Conservation (phyloP, 1,140 invertebrate genomes). For the Dysdera silvatica region DNA sequence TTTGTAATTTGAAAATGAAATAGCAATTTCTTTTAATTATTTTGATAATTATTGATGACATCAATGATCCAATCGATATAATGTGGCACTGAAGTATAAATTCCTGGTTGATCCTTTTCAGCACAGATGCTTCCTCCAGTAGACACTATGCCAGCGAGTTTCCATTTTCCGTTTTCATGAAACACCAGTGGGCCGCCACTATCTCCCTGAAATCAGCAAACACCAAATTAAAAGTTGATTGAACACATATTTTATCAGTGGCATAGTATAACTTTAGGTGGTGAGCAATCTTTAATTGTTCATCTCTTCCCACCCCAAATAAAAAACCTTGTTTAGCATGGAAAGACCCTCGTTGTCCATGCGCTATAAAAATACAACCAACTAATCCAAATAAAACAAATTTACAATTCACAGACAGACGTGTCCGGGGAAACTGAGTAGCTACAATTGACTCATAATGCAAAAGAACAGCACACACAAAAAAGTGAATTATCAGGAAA, state of each 20-base stretch:
- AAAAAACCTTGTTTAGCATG: too few species aligned
- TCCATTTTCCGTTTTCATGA: not conserved
- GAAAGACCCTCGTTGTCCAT: too few species aligned
- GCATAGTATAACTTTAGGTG: not conserved
- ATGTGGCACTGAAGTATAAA: slow-evolving; percentile 17
- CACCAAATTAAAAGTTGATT: not conserved
- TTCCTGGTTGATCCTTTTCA: slow-evolving; percentile 20
- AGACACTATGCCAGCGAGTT: slow-evolving; percentile 16
- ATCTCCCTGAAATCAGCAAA: slow-evolving; percentile 29
- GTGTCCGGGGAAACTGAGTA: not conserved
- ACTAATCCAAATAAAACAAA: too few species aligned
- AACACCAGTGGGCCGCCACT: slow-evolving; percentile 25
- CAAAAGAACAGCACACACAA: not conserved
- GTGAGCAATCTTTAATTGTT: too few species aligned
- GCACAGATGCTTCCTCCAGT: slow-evolving; percentile 21
- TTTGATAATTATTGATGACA: too few species aligned
- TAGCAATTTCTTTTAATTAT: too few species aligned
- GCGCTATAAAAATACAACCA: too few species aligned
- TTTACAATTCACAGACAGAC: not conserved
- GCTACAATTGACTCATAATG: too few species aligned
- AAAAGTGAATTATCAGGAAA: not conserved
- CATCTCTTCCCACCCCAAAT: too few species aligned
- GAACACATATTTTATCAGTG: not conserved
- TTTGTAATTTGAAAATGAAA: too few species aligned
- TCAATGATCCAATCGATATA: slow-evolving; percentile 24